Evolutionary conservation across 2,113 vertebrate species (phyloP).

Genomic region (Xenopus borealis): DNA sequence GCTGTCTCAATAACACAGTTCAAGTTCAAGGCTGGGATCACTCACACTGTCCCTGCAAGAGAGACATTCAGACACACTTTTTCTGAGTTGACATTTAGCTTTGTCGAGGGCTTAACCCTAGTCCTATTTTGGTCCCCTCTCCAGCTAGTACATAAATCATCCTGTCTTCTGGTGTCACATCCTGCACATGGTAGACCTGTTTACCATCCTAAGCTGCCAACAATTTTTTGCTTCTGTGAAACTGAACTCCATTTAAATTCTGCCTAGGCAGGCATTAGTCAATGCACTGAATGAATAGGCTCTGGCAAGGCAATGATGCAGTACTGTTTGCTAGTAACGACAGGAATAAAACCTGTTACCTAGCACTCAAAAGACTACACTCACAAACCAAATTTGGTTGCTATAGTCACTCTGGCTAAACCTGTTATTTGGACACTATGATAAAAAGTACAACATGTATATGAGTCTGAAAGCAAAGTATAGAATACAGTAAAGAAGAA

Average conservation of each 20-base stretch:
- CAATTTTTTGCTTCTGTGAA: slow-evolving; percentile 46
- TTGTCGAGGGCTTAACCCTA: slow-evolving; percentile 39
- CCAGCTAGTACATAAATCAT: slow-evolving; percentile 54
- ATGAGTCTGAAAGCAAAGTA: too few species aligned
- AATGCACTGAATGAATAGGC: slow-evolving; percentile 21
- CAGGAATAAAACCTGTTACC: too few species aligned
- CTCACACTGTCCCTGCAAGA: not conserved
- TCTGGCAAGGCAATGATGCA: too few species aligned
- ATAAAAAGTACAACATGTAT: too few species aligned
- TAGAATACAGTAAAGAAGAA: too few species aligned
- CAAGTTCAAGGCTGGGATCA: not conserved
- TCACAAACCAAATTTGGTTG: too few species aligned
- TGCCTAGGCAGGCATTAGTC: not conserved
- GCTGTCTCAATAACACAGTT: not conserved
- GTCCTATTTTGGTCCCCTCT: slow-evolving; percentile 56
- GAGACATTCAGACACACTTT: not conserved
- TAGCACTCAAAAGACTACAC: too few species aligned
- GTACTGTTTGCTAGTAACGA: too few species aligned
- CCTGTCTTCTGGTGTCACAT: slow-evolving; percentile 54
- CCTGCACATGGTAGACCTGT: slow-evolving; percentile 51
- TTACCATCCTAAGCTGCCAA: slow-evolving; percentile 49
- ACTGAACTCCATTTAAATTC: slow-evolving; percentile 46
- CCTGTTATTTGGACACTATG: too few species aligned
- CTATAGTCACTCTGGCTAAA: too few species aligned
- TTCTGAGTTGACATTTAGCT: slow-evolving; percentile 55